Conservation (phyloP, 2,888 invertebrate species). For the Drosophila mercatorum region DNA sequence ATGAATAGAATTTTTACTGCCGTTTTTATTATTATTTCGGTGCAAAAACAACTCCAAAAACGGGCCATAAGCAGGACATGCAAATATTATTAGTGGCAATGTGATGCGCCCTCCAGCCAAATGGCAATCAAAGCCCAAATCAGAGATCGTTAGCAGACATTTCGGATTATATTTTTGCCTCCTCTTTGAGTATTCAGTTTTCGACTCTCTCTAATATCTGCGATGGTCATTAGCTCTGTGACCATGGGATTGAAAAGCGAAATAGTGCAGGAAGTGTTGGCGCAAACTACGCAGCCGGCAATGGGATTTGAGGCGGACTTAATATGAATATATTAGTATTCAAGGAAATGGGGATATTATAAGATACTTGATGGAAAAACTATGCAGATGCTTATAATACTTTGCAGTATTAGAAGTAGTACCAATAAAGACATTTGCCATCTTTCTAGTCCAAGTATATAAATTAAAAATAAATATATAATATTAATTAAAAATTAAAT, state of each 20-base stretch:
- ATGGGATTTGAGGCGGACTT: neutral
- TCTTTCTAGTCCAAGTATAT: too few species aligned
- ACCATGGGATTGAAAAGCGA: conserved; percentile 9
- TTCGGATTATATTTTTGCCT: conserved; percentile 18
- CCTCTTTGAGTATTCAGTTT: conserved; percentile 13
- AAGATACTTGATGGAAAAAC: neutral
- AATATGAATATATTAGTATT: neutral
- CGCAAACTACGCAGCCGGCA: neutral
- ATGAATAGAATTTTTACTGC: conserved; percentile 81
- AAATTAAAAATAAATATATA: too few species aligned
- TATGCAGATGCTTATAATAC: too few species aligned
- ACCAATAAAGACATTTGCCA: too few species aligned
- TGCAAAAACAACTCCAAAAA: conserved; percentile 44
- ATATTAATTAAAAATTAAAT: too few species aligned
- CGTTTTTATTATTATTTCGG: conserved; percentile 69
- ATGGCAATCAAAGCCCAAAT: conserved; percentile 65
- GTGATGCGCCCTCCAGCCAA: conserved; percentile 27
- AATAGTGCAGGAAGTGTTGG: conserved; percentile 10
- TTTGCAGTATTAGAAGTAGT: too few species aligned
- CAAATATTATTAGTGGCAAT: conserved; percentile 71
- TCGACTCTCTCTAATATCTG: neutral
- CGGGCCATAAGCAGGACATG: conserved; percentile 42
- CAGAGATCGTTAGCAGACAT: conserved; percentile 68
- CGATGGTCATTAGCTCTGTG: conserved; percentile 33
- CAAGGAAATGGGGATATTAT: neutral